Conservation (phyloP, 2,797 vertebrate species). For the Notoglanidium macrostoma region DNA sequence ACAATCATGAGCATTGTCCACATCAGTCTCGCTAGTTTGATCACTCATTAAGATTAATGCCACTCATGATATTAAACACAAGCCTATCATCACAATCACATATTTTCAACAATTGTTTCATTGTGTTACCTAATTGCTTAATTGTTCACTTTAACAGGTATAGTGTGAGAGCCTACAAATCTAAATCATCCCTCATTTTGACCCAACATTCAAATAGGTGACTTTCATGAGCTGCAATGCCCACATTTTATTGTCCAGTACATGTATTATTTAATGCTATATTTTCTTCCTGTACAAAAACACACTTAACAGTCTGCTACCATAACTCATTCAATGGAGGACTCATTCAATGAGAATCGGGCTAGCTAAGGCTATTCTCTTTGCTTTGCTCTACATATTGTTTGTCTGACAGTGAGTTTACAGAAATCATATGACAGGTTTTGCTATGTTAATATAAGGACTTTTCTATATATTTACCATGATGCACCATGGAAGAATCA, state of each 20-base stretch:
- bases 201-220: conserved; percentile 1
- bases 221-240: not conserved
- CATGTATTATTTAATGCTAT: not conserved
- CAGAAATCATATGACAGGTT: not conserved
- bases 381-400: conserved; percentile 26
- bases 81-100: not conserved
- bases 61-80: not conserved
- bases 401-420: not conserved
- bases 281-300: not conserved
- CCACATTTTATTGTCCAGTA: not conserved
- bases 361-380: conserved; percentile 37
- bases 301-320: not conserved
- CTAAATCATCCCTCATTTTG: conserved; percentile 33
- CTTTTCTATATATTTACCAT: not conserved
- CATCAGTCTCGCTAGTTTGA: not conserved
- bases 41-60: no score
- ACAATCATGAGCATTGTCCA: not conserved
- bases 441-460: not conserved
- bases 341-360: not conserved
- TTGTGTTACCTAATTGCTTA: not conserved
- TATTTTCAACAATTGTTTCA: not conserved
- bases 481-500: not conserved
- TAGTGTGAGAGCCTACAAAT: conserved; percentile 20
- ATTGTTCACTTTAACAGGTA: conserved; percentile 24
- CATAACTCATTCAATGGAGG: not conserved